Percentiles rank a stretch among this genome's conserved stretches.
Conservation (phyloP, 2,888 invertebrate genomes). For the Drosophila monieri region DNA sequence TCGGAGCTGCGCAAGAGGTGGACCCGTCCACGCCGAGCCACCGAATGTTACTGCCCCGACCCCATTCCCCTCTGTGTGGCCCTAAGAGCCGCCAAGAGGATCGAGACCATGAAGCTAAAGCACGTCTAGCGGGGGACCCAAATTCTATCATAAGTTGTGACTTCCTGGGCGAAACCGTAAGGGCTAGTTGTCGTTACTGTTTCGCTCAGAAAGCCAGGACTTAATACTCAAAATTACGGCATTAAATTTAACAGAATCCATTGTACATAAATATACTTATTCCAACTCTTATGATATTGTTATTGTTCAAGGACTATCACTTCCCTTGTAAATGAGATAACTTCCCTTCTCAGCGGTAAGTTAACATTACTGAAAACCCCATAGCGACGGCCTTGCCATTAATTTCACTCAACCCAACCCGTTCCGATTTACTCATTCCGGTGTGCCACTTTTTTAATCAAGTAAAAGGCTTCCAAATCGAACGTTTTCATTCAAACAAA, state of each 20-base stretch:
- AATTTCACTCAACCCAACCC: background rate
- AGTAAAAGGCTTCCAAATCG: constrained; percentile 32
- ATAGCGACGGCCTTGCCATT: constrained; percentile 1
- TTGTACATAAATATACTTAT: background rate
- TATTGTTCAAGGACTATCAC: background rate
- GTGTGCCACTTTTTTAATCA: constrained; percentile 21
- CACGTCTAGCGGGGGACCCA: background rate
- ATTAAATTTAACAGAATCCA: background rate
- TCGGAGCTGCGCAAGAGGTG: constrained; percentile 47
- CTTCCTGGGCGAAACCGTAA: background rate
- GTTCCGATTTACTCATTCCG: constrained; percentile 5
- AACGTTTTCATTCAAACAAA: constrained; percentile 23
- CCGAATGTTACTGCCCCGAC: constrained; percentile 5
- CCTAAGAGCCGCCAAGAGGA: background rate
- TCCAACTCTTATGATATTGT: constrained; percentile 1
- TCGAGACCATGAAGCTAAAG: background rate
- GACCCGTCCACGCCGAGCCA: background rate
- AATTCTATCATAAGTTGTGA: background rate
- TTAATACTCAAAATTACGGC: background rate
- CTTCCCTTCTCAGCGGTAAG: background rate
- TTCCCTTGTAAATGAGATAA: background rate
- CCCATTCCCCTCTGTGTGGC: constrained; percentile 2
- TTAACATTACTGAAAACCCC: background rate
- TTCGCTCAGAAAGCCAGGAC: background rate
- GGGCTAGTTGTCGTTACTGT: background rate